Base-by-base conservation (phyloP, 2,888 invertebrate species). In the Drosophila vallismaia region DNA sequence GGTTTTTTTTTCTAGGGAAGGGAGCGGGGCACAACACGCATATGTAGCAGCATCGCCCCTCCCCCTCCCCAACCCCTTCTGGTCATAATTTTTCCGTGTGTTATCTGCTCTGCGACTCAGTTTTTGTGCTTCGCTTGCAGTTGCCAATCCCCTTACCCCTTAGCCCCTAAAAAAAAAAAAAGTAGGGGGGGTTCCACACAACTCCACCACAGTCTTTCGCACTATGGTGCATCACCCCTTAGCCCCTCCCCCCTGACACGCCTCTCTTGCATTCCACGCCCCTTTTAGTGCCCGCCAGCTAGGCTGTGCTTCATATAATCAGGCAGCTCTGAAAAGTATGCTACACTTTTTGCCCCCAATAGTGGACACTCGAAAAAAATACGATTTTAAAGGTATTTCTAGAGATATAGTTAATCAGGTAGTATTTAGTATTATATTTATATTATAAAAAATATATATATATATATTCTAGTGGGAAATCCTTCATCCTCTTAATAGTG, bases 281-380 rank as follows among this genome's bases (percentile, higher is more conserved):
- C 26, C 12, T 51, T 66, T 45, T 29, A 64, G 66, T 38, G 52
- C 36, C 66, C 52, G 52, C 38, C 51, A 31, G 46, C 46, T 14
- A 33, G 46, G 55, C 55, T 38, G 49, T 58, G 74, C 71, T 79
- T 54, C 77, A 76, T 55, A 84, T 84, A 86, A 86, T 86, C 84
- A 77, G 86, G 77, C 72, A 72, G 80, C 77, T 84, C 87, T 86
- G 78, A 84, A 84, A 81, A 80, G 87, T 81, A 75, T 86, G 84
- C 87, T 86, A 80, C 55, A 48, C 49, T 73, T 44, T 64, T 71
- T 72, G 64, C 56, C 56, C 73, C 55, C 72, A 64, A 72, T 71
- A 36, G 38, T 19, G 24, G 50, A 24, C 72, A 72, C 50, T 40
- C 2, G 9, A 1, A 3, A 31, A 6, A 7, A 36, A 36, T 36